These are phyloP conservation scores for Patella ulyssiponensis DNA, from an alignment of 2,888 invertebrate species.

Conservation along the genomic window DNA sequence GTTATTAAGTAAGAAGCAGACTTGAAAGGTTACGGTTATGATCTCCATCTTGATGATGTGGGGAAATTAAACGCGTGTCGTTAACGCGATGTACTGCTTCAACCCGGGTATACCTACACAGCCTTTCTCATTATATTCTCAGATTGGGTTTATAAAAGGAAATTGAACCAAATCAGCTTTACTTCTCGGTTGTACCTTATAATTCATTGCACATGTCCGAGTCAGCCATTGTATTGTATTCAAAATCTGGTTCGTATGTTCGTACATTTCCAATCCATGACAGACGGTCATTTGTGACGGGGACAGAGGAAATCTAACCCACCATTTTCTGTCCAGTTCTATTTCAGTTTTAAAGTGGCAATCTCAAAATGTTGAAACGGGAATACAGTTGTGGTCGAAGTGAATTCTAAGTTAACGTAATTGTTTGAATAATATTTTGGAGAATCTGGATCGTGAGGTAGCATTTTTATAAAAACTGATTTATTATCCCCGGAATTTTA, in stretches of 20 bases:
- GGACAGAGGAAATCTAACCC: neutral
- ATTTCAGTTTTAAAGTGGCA: too few species aligned
- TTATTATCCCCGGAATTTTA: too few species aligned
- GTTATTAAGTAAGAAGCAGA: too few species aligned
- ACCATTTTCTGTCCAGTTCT: neutral
- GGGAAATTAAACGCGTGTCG: neutral
- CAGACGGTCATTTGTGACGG: neutral
- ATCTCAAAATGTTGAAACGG: too few species aligned
- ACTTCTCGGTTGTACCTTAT: neutral
- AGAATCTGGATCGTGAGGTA: too few species aligned
- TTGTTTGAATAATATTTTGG: too few species aligned
- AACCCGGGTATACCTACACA: neutral
- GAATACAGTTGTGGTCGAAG: too few species aligned
- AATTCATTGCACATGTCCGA: neutral
- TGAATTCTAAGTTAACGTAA: too few species aligned
- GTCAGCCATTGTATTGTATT: neutral
- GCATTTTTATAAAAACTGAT: too few species aligned
- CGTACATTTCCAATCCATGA: neutral
- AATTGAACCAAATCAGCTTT: constrained; percentile 7
- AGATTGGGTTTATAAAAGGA: neutral
- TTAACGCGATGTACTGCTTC: neutral
- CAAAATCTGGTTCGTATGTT: neutral
- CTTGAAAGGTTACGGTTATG: too few species aligned
- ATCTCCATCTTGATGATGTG: neutral
- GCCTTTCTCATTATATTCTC: neutral